Percentiles rank a stretch among this genome's conserved stretches.
These are phyloP conservation scores for Didymodactylos carnosus DNA, from an alignment of 2,888 invertebrate species.

Conservation along the genomic window DNA sequence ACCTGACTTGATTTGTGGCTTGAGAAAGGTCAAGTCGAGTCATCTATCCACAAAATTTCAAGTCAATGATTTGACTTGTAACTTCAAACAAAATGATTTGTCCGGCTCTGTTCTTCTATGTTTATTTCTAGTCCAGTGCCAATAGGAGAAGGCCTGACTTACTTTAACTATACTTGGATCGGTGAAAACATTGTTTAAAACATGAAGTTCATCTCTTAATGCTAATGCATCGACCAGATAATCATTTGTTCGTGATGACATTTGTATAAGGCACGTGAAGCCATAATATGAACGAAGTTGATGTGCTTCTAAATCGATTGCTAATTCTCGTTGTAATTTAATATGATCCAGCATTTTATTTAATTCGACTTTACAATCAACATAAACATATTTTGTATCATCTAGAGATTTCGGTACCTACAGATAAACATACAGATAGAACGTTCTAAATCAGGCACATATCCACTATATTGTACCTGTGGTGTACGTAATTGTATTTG, in stretches of 20 bases:
- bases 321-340: conserved; percentile 44
- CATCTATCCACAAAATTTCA: too few species aligned
- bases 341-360: conserved; percentile 40
- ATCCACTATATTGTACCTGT: conserved; percentile 22
- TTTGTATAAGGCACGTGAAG: conserved; percentile 80
- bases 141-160: too few species aligned
- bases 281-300: conserved; percentile 76
- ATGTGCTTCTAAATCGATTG: conserved; percentile 64
- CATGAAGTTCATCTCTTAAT: conserved; percentile 57
- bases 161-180: conserved; percentile 73
- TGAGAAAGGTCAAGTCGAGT: too few species aligned
- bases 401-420: conserved; percentile 35
- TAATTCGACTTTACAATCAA: conserved; percentile 48
- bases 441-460: background rate
- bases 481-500: conserved; percentile 38
- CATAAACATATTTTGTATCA: conserved; percentile 47
- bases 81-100: too few species aligned
- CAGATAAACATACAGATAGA: background rate
- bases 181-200: conserved; percentile 69
- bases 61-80: too few species aligned
- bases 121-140: too few species aligned
- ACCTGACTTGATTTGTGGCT: too few species aligned
- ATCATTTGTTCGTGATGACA: conserved; percentile 57
- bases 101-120: too few species aligned
- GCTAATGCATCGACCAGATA: conserved; percentile 69